These are phyloP conservation scores for Trypoxylus dichotomus DNA, from an alignment of 1,140 invertebrate genomes.

Conservation along the genomic window DNA sequence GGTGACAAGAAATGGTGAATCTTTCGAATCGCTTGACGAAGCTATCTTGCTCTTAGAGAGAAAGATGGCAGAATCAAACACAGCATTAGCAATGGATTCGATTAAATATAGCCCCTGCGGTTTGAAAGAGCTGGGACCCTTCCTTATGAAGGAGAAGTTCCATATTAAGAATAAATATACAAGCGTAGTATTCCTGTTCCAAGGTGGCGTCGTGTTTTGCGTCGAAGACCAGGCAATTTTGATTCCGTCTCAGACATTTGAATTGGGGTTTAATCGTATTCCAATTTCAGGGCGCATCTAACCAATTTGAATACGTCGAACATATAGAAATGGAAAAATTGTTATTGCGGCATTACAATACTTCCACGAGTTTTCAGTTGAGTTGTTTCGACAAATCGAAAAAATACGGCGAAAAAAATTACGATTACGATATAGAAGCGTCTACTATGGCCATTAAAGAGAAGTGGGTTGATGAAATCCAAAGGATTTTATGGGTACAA, in stretches of 20 bases:
- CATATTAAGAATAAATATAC: conserved; percentile 29
- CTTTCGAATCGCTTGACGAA: conserved; percentile 31
- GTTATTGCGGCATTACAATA: conserved; percentile 13
- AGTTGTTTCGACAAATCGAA: conserved; percentile 16
- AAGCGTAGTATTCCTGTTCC: not conserved
- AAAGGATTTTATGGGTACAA: conserved; percentile 3
- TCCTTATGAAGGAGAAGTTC: conserved; percentile 45
- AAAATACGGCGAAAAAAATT: not conserved
- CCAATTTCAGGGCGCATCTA: not conserved
- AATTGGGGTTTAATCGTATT: not conserved
- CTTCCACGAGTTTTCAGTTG: not conserved
- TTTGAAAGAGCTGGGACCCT: conserved; percentile 41
- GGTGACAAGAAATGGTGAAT: conserved; percentile 33
- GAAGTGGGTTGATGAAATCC: conserved; percentile 5
- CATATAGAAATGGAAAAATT: not conserved
- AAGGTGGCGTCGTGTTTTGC: conserved; percentile 1
- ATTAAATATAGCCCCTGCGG: conserved; percentile 41
- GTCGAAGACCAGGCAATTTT: conserved; percentile 2
- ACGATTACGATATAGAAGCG: conserved; percentile 6
- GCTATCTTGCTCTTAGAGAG: conserved; percentile 41
- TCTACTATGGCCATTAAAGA: not conserved
- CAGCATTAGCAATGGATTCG: conserved; percentile 44
- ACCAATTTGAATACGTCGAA: not conserved
- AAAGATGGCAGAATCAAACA: conserved; percentile 43
- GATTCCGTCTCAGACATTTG: not conserved